Percentiles rank a stretch among this genome's conserved stretches.
Conservation (phyloP, 2,113 vertebrate genomes). For the Glaucidium brasilianum region DNA sequence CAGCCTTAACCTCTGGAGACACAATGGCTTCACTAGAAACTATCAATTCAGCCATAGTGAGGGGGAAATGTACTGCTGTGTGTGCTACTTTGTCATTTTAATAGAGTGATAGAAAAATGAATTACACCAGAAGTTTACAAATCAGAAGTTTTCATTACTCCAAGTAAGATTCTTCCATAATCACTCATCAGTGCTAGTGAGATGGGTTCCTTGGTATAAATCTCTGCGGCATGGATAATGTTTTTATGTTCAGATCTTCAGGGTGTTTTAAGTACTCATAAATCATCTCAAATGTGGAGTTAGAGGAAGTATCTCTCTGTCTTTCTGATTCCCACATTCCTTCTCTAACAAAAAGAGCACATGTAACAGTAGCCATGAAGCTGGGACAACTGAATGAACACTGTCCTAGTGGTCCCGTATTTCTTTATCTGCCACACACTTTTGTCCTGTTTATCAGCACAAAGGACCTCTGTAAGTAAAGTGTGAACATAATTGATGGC, state of each 20-base stretch:
- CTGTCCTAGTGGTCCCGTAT: background rate
- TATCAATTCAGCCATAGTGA: background rate
- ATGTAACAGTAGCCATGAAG: fast-evolving
- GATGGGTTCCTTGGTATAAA: background rate
- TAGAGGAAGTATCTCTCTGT: background rate
- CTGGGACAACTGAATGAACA: background rate
- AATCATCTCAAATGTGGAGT: background rate
- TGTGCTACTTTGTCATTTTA: conserved; percentile 35
- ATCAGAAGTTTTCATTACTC: conserved; percentile 36
- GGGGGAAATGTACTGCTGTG: background rate
- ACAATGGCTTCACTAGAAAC: background rate
- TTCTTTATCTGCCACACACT: background rate
- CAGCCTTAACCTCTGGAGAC: conserved; percentile 36
- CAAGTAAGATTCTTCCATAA: background rate
- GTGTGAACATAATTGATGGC: background rate
- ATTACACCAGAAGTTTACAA: conserved; percentile 23
- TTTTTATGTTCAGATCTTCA: background rate
- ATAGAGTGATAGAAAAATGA: conserved; percentile 36
- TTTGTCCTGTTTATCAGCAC: background rate
- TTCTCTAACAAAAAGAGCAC: fast-evolving
- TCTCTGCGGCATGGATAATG: background rate
- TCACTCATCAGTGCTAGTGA: background rate
- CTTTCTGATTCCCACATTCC: background rate
- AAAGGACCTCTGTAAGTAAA: background rate
- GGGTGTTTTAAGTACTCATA: background rate